Evolutionary conservation across 2,888 invertebrate genomes (phyloP).

Genomic region (Patella caerulea): DNA sequence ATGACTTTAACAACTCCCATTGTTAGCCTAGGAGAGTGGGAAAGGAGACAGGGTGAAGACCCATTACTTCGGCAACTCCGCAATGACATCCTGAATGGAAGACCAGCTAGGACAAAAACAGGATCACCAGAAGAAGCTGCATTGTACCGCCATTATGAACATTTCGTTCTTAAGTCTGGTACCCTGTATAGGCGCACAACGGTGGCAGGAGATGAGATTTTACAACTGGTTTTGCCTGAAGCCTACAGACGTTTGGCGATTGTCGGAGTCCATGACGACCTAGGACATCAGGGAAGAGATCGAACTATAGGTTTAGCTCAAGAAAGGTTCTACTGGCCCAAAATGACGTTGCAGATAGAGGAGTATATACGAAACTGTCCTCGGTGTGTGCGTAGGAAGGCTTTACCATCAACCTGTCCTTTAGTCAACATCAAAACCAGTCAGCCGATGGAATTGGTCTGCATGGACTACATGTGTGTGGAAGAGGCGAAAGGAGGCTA

Average conservation of each 20-base stretch:
- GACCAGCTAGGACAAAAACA: neutral
- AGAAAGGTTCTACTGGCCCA: neutral
- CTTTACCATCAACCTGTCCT: neutral
- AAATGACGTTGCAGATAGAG: conserved; percentile 1
- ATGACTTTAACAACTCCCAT: neutral
- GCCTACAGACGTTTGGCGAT: neutral
- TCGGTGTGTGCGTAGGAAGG: conserved; percentile 12
- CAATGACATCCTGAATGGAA: neutral
- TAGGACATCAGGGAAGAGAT: conserved; percentile 26
- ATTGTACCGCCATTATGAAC: conserved; percentile 11
- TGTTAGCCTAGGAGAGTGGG: neutral
- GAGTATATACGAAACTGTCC: conserved; percentile 17
- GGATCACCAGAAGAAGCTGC: neutral
- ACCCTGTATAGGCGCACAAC: conserved; percentile 15
- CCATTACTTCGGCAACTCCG: neutral
- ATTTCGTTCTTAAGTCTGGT: conserved; percentile 13
- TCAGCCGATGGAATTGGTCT: conserved; percentile 17
- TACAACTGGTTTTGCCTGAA: conserved; percentile 19
- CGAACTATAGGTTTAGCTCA: neutral
- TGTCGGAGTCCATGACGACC: conserved; percentile 8
- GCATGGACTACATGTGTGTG: conserved; percentile 22
- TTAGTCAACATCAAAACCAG: neutral
- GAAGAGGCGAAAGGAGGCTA: conserved; percentile 19
- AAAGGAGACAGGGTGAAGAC: neutral
- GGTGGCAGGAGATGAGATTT: conserved; percentile 7